These are phyloP conservation scores for Poecile atricapillus DNA, from an alignment of 2,113 vertebrate genomes.

Conservation along the genomic window DNA sequence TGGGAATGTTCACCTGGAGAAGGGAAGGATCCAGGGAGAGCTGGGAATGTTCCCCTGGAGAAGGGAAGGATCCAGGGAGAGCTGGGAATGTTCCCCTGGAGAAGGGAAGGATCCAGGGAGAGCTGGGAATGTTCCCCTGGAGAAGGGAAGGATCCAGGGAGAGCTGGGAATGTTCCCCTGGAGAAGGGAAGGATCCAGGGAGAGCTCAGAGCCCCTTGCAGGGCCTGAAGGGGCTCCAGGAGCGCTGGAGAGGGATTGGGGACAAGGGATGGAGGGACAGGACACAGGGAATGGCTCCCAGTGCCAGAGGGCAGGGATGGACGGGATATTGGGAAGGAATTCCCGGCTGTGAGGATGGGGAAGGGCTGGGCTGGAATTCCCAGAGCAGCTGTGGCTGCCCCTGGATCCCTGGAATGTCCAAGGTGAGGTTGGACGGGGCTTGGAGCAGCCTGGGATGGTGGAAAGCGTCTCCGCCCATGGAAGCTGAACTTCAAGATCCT, in stretches of 20 bases:
- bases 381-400: background rate
- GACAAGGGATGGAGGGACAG: background rate
- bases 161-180: background rate
- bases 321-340: background rate
- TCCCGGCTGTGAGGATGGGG: accelerated
- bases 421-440: accelerated
- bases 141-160: background rate
- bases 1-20: background rate
- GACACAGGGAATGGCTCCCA: background rate
- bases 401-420: background rate
- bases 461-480: background rate
- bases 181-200: background rate
- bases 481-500: background rate
- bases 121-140: background rate
- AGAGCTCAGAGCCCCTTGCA: accelerated
- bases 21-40: background rate
- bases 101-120: background rate
- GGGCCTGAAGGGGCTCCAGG: background rate
- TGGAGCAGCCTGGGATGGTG: background rate
- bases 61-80: background rate
- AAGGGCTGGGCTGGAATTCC: background rate
- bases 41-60: background rate
- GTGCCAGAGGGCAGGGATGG: background rate
- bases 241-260: background rate
- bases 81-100: no score